phyloP scores from a whole-genome alignment of 2,113 vertebrate genomes.

The Bostrychus sinensis region DNA sequence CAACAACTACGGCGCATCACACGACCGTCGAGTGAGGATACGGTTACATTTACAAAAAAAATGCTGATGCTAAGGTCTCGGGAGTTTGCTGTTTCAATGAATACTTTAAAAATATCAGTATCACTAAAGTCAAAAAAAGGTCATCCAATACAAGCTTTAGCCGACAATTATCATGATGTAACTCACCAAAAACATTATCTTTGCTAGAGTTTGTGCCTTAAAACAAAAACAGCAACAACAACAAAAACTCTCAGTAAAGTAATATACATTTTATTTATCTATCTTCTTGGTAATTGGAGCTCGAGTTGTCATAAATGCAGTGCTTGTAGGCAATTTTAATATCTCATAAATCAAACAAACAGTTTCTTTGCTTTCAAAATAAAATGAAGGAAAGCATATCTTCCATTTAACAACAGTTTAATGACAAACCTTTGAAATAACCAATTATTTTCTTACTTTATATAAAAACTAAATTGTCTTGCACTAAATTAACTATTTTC shows the following conservation, averaged over 20 bases:
- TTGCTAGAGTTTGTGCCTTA: background rate
- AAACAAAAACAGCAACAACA: background rate
- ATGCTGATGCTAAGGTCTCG: no score
- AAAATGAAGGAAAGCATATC: background rate
- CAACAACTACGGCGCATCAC: no score
- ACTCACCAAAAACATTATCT: background rate
- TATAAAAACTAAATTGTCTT: no score
- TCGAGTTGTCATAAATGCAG: background rate
- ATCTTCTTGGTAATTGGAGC: background rate
- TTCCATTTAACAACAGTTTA: no score
- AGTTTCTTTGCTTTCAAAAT: background rate
- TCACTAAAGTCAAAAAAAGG: background rate
- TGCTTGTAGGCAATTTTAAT: background rate
- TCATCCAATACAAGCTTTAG: background rate
- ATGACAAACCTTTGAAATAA: no score
- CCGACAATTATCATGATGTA: background rate
- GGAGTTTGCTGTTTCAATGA: background rate
- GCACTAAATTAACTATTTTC: background rate
- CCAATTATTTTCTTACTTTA: no score
- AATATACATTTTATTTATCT: background rate
- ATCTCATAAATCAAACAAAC: background rate
- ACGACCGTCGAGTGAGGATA: no score
- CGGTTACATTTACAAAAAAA: background rate
- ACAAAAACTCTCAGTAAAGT: background rate
- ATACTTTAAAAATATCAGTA: background rate